Evolutionary conservation across 2,113 vertebrate species (phyloP).

Genomic region (Oriolus oriolus): DNA sequence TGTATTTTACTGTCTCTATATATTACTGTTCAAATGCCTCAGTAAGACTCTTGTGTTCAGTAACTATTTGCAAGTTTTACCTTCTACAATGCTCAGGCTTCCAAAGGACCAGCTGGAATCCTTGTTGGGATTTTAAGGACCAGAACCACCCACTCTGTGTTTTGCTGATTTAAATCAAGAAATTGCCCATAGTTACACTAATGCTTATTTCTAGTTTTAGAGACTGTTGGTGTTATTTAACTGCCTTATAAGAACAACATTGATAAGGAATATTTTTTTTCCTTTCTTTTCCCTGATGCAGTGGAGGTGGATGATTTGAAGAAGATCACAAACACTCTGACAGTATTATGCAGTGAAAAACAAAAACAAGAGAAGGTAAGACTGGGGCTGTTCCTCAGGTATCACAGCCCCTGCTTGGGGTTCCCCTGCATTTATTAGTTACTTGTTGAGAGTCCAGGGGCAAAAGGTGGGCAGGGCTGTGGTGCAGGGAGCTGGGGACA

Average conservation of each 20-base stretch:
- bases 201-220: neutral
- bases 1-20: fast-evolving
- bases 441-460: neutral
- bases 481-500: neutral
- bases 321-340: constrained; percentile 92
- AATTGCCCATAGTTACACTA: neutral
- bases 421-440: neutral
- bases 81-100: neutral
- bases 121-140: neutral
- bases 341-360: constrained; percentile 96
- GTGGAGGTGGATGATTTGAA: constrained; percentile 98
- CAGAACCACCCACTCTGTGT: neutral
- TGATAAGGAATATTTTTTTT: neutral
- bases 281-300: neutral
- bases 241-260: neutral
- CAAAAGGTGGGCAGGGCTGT: fast-evolving
- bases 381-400: neutral
- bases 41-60: neutral
- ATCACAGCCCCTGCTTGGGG: neutral
- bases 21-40: neutral
- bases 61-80: neutral
- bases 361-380: constrained; percentile 98
- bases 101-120: neutral
- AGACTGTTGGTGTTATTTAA: neutral
- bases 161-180: neutral